Conservation (phyloP, 2,888 invertebrate species). For the Tachystola acroxantha region DNA sequence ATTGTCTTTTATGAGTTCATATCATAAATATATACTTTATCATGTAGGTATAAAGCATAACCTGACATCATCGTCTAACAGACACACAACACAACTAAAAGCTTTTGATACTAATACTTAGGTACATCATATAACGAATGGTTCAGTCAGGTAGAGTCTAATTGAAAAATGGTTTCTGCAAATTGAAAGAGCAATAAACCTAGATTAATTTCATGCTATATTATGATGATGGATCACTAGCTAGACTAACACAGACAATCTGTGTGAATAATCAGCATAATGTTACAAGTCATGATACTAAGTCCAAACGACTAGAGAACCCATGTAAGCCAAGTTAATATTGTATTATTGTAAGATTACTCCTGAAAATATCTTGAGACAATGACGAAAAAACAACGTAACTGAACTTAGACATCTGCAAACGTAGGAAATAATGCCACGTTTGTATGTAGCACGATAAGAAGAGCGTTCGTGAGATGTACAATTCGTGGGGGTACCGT, state of each 20-base stretch:
- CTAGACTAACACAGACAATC: neutral
- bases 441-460: slow-evolving; percentile 20
- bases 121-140: neutral
- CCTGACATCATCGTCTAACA: slow-evolving; percentile 33
- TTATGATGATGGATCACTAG: slow-evolving; percentile 11
- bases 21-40: slow-evolving; percentile 24
- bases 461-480: slow-evolving; percentile 28
- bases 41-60: slow-evolving; percentile 31
- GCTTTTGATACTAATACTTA: neutral
- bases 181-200: slow-evolving; percentile 12
- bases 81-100: neutral
- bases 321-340: too few species aligned
- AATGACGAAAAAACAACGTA: slow-evolving; percentile 9
- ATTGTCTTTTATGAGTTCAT: slow-evolving; percentile 37
- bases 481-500: slow-evolving; percentile 55
- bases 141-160: neutral
- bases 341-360: too few species aligned
- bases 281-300: neutral
- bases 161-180: neutral
- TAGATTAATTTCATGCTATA: slow-evolving; percentile 8
- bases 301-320: too few species aligned
- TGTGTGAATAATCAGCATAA: neutral
- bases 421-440: slow-evolving; percentile 22
- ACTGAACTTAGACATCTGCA: slow-evolving; percentile 9
- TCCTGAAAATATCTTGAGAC: slow-evolving; percentile 13